Evolutionary conservation across 2,888 invertebrate genomes (phyloP).

Genomic region (Bellardia bayeri): DNA sequence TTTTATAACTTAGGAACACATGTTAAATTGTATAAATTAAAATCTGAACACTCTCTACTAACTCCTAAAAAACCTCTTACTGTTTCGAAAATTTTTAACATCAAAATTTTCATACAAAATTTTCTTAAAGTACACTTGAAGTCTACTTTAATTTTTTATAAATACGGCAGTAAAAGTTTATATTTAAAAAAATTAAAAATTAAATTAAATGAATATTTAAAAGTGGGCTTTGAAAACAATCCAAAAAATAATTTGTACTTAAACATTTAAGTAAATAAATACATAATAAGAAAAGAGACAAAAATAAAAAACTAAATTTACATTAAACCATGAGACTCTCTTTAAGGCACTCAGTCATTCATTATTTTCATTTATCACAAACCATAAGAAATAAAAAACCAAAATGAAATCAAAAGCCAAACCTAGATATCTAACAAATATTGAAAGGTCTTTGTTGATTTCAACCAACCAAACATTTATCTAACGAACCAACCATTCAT

Average conservation of each 20-base stretch:
- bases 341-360: background rate
- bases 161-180: no score
- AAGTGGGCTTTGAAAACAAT: background rate
- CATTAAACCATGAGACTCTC: constrained; percentile 10
- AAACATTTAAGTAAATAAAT: background rate
- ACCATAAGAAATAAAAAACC: background rate
- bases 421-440: constrained; percentile 1
- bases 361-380: background rate
- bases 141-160: no score
- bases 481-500: constrained; percentile 15
- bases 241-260: background rate
- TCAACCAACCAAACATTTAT: background rate
- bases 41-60: background rate
- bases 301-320: constrained; percentile 8
- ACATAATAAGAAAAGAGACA: background rate
- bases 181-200: no score
- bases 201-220: background rate
- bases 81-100: no score
- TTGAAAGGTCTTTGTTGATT: constrained; percentile 17
- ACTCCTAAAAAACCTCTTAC: no score
- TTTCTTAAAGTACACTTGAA: no score
- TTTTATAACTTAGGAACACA: background rate
- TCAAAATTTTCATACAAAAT: no score
- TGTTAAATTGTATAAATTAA: background rate
- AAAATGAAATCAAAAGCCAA: constrained; percentile 13